Base-by-base conservation (phyloP, 1,140 invertebrate species). In the Campoletis sonorensis region DNA sequence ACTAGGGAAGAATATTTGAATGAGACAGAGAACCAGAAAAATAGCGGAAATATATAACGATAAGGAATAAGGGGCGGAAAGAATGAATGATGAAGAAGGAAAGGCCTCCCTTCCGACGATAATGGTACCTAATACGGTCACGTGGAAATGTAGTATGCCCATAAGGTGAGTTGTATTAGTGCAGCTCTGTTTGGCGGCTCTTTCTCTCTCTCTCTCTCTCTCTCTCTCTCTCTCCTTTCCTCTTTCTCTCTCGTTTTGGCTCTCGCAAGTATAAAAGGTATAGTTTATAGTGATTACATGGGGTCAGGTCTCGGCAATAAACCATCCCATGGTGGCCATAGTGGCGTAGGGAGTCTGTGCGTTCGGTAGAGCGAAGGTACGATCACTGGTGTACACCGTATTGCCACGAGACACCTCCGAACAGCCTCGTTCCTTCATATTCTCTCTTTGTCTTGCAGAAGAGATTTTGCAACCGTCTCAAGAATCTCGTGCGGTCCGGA, bases 211-310 rank as follows among this genome's bases (percentile, higher is more conserved):
- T n/a, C 30, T 33, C 67, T 70, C 67, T 16, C n/a, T 33, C 30
- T 33, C 30, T 33, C 30, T 33, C 30, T 33, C 30, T 33, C 16
- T 61, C 58, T 64, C 61, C 27, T 16, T 33, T 0, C 13, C 67
- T 70, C 67, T 33, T 30, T n/a, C 30, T 33, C 67, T 70, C 67
- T 16, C 10, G 67, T 15, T 70, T 70, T 70, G 67, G 26, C 73
- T 27, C 27, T 71, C 37, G 58, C 58, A 58, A 45, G 88, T 87
- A 89, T 88, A 89, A 86, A 89, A 91, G 88, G 86, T 90, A 91
- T 91, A 90, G 90, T 91, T 91, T 92, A 91, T 91, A 91, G 90
- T 91, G 91, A 92, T 91, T 91, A 90, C 91, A 91, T 89, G 90
- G 89, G 90, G 90, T 91, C 91, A 92, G 89, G 90, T 91, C 89